Evolutionary conservation across 1,140 invertebrate species (phyloP), one percentile per base, ranked within the genome.

Genomic region (Drosophila punjabiensis): DNA sequence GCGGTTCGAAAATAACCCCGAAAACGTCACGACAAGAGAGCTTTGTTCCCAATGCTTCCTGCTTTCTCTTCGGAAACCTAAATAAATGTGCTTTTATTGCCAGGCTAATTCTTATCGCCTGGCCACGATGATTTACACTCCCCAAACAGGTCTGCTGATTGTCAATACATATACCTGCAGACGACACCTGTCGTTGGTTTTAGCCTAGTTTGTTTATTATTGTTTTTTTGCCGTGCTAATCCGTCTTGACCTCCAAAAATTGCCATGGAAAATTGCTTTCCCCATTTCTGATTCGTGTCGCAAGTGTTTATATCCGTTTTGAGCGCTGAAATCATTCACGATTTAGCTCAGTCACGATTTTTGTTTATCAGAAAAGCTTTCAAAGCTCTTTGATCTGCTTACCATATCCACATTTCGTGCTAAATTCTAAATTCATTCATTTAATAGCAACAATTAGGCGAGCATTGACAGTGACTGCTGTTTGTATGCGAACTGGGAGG

Each of bases 311-410:
- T 63, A 78, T 78, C 76, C 75, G 75, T 70, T 70, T 64, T 76
- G 60, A 37, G 16, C n/a, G 30, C 30, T 63, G 39, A 76, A 76
- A 56, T 47, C 59, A 76, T 53, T 66, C 71, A 79, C 52, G 39
- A 79, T 79, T 64, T 79, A 10, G 30, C 41, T 24, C 52, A 33
- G 84, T 88, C 84, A 87, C 84, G 84, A 87, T 74, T 71, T 79
- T 60, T 52, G 69, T 52, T 48, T 58, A 50, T 41, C 28, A 30
- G 48, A 33, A 33, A 67, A 59, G 56, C 65, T 75, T 70, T 50
- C 47, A 20, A 75, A 65, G 62, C 78, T 68, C 53, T 82, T 68
- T 56, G 55, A 52, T 61, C 47, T 52, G 37, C 43, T 58, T 64
- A 68, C 63, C 66, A 67, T 73, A 66, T 37, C 53, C 53, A 37